These are phyloP conservation scores for Phallusia fumigata DNA, from an alignment of 23 tunicate genomes.

Conservation along the genomic window DNA sequence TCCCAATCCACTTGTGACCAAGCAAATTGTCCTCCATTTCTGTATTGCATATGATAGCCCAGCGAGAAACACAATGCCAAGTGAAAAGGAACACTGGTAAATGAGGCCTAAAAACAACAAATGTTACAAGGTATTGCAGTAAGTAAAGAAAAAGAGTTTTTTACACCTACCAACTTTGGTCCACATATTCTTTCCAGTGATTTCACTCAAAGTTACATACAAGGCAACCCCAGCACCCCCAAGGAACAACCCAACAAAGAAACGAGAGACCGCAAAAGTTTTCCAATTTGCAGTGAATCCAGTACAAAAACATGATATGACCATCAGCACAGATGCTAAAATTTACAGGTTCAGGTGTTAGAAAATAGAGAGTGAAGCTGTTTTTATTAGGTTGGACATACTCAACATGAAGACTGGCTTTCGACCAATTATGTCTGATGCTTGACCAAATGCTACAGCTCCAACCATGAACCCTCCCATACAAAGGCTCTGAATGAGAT, in stretches of 20 bases:
- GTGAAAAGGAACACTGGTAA: slow-evolving; percentile 50
- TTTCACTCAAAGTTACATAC: slow-evolving; percentile 54
- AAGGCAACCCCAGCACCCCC: slow-evolving; percentile 52
- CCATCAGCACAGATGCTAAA: slow-evolving; percentile 4
- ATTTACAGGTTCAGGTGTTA: not conserved
- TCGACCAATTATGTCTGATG: slow-evolving; percentile 73
- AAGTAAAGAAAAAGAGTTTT: not conserved
- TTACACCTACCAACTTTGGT: slow-evolving; percentile 21
- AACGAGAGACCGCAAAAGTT: slow-evolving; percentile 66
- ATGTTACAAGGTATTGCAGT: not conserved
- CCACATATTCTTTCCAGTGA: slow-evolving; percentile 47
- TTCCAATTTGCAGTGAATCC: slow-evolving; percentile 62
- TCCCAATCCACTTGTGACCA: slow-evolving; percentile 46
- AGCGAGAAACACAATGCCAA: slow-evolving; percentile 69
- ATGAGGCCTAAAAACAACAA: slow-evolving; percentile 41
- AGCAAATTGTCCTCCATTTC: slow-evolving; percentile 51
- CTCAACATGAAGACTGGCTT: slow-evolving; percentile 27
- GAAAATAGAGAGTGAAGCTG: no score
- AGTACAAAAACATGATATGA: slow-evolving; percentile 42
- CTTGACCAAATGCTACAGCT: slow-evolving; percentile 62
- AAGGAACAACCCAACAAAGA: slow-evolving; percentile 53
- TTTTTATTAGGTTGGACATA: no score
- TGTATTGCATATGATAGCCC: slow-evolving; percentile 31
- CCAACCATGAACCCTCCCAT: slow-evolving; percentile 84
- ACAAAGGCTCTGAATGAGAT: slow-evolving; percentile 60